phyloP scores from a whole-genome alignment of 2,797 vertebrate species.

The Sylvilagus floridanus region DNA sequence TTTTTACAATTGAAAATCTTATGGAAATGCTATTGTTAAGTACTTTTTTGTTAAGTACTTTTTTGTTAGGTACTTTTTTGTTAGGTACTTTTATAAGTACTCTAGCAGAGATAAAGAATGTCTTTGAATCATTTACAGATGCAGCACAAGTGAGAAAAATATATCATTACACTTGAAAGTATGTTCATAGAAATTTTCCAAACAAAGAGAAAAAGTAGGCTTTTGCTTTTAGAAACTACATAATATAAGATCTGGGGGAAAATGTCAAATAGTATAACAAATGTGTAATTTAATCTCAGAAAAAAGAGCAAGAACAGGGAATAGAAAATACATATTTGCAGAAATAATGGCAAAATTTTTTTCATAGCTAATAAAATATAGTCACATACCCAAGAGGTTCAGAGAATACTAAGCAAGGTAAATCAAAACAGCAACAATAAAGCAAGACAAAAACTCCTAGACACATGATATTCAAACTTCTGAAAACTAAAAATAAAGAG shows the following conservation, averaged over 20 bases:
- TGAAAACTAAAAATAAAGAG: not conserved
- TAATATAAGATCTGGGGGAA: not conserved
- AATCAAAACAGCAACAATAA: not conserved
- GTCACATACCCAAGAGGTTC: not conserved
- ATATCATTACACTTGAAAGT: not conserved
- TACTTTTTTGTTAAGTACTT: too few relatives aligned
- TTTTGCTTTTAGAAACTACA: not conserved
- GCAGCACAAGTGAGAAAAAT: not conserved
- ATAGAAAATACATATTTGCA: conserved; percentile 15
- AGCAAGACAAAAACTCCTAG: not conserved
- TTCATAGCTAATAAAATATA: conserved; percentile 30
- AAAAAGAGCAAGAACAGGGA: not conserved
- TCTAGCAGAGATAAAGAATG: not conserved
- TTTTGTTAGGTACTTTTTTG: too few relatives aligned
- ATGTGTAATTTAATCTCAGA: not conserved
- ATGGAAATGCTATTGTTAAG: too few relatives aligned
- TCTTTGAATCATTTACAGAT: not conserved
- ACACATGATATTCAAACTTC: not conserved
- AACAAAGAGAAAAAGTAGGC: not conserved
- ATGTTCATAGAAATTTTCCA: not conserved
- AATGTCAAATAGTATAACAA: not conserved
- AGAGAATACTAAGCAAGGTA: not conserved
- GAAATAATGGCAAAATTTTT: not conserved
- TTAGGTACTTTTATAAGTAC: too few relatives aligned
- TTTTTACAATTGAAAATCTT: too few relatives aligned